These are phyloP conservation scores for Paramuricea clavata DNA, from an alignment of 92 coral and sea anemone genomes.

Conservation along the genomic window DNA sequence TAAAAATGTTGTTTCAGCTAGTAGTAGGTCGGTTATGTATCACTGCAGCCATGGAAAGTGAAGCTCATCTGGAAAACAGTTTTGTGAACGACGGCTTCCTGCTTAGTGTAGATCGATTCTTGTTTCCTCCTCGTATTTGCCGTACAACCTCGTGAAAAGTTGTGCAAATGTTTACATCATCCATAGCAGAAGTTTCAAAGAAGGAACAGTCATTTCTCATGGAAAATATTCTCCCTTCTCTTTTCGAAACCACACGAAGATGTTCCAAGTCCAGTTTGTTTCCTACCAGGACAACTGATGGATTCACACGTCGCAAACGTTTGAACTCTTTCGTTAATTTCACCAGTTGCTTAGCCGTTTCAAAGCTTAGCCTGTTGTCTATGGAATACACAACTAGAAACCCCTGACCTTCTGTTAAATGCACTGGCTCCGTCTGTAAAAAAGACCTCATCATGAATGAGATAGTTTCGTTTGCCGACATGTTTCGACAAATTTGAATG, in stretches of 20 bases:
- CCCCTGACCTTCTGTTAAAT: constrained; percentile 82
- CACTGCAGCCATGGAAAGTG: no score
- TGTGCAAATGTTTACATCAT: constrained; percentile 69
- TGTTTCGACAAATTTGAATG: no score
- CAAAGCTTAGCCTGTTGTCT: constrained; percentile 77
- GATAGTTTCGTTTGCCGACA: no score
- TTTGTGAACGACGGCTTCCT: constrained; percentile 26
- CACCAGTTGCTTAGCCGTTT: constrained; percentile 83
- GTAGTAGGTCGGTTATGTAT: no score
- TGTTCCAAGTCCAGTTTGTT: constrained; percentile 82
- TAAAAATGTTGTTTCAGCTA: no score
- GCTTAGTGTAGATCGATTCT: constrained; percentile 20
- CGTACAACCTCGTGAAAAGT: constrained; percentile 82
- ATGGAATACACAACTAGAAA: constrained; percentile 81
- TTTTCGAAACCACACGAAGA: constrained; percentile 73
- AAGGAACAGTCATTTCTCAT: constrained; percentile 77
- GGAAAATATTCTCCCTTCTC: constrained; percentile 78
- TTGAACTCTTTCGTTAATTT: constrained; percentile 83
- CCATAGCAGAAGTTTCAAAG: constrained; percentile 84
- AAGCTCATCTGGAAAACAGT: constrained; percentile 11
- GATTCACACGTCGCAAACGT: constrained; percentile 69
- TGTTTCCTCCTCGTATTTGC: constrained; percentile 64
- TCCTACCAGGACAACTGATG: constrained; percentile 79
- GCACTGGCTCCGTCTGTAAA: constrained; percentile 79
- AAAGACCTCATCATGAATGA: no score